These are phyloP conservation scores for Tipula lateralis DNA, from an alignment of 2,888 invertebrate species.

Conservation along the genomic window DNA sequence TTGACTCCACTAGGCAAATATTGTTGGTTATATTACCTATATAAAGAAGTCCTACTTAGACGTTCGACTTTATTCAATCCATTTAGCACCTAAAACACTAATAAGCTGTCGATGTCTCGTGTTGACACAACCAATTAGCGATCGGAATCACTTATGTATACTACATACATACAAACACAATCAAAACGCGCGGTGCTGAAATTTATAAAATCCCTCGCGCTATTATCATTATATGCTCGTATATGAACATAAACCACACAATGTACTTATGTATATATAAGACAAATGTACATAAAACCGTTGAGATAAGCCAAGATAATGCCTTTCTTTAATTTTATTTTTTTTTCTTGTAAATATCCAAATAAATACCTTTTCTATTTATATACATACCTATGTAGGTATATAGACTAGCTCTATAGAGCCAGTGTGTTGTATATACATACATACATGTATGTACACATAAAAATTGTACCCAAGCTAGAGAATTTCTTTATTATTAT, in stretches of 20 bases:
- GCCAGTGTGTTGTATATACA: background rate
- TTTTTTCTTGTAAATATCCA: background rate
- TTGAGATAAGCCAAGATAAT: background rate
- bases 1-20: no score
- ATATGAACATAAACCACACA: background rate
- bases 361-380: slow-evolving; percentile 1
- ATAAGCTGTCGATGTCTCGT: no score
- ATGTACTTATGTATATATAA: background rate
- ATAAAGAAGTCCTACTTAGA: no score
- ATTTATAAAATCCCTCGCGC: background rate
- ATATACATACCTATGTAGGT: background rate
- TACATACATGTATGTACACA: background rate
- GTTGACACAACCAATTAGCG: no score
- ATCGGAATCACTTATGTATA: no score
- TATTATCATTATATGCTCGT: background rate
- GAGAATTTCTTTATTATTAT: background rate
- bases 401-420: background rate
- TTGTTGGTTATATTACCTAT: no score
- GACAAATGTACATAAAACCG: background rate
- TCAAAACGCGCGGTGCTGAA: background rate
- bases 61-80: no score
- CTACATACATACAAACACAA: background rate
- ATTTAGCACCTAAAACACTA: no score
- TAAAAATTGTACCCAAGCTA: background rate
- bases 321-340: background rate